Percentiles rank a stretch among this genome's conserved stretches.
Evolutionary conservation across 2,113 vertebrate species (phyloP).

Genomic region (Chamaea fasciata): DNA sequence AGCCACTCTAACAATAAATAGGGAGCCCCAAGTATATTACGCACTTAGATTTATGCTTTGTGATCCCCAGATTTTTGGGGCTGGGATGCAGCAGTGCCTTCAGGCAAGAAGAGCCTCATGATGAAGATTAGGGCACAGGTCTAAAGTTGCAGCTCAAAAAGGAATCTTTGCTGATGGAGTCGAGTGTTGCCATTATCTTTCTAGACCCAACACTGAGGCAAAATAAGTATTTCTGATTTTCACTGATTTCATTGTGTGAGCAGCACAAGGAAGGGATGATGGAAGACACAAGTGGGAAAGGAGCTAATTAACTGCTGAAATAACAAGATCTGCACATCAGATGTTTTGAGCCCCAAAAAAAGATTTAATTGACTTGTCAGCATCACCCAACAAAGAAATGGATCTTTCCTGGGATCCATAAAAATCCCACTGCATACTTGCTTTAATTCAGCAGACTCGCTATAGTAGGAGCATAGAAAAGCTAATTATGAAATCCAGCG

Average conservation of each 20-base stretch:
- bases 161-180: not conserved
- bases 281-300: not conserved
- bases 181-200: not conserved
- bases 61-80: not conserved
- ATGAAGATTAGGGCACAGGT: not conserved
- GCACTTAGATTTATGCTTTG: not conserved
- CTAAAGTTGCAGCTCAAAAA: not conserved
- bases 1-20: not conserved
- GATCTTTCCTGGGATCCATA: not conserved
- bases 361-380: not conserved
- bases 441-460: not conserved
- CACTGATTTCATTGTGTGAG: conserved; percentile 7
- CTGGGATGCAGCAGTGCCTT: not conserved
- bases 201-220: not conserved
- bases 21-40: not conserved
- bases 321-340: not conserved
- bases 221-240: conserved; percentile 24
- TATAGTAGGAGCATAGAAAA: not conserved
- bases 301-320: conserved; percentile 1
- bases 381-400: not conserved
- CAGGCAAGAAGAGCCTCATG: not conserved
- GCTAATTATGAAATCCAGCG: not conserved
- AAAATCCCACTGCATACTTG: not conserved
- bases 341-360: not conserved
- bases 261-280: not conserved